Evolutionary conservation across 2,888 invertebrate species (phyloP).

Genomic region (Drosophila paranaensis): DNA sequence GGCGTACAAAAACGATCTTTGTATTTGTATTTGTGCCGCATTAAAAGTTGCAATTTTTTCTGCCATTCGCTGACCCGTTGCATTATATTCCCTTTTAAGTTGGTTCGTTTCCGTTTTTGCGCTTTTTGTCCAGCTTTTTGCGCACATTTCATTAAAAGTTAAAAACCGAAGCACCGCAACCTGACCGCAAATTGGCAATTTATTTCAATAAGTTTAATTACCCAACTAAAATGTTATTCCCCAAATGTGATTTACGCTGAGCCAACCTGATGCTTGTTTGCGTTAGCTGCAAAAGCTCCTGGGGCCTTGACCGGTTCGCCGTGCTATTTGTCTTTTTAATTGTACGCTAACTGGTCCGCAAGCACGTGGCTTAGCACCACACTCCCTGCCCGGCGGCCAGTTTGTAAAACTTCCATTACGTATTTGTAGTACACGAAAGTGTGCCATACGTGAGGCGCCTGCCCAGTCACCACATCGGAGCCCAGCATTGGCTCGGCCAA

Average conservation of each 20-base stretch:
- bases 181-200: conserved; percentile 66
- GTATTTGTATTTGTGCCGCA: conserved; percentile 40
- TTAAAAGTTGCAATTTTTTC: conserved; percentile 32
- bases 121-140: conserved; percentile 20
- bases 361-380: conserved; percentile 31
- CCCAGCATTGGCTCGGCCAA: conserved; percentile 7
- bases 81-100: conserved; percentile 14
- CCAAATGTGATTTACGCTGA: conserved; percentile 36
- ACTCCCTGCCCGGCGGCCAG: conserved; percentile 11
- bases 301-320: conserved; percentile 29
- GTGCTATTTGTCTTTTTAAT: conserved; percentile 63
- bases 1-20: conserved; percentile 46
- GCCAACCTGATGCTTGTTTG: conserved; percentile 14
- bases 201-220: conserved; percentile 77
- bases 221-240: conserved; percentile 39
- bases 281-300: conserved; percentile 5
- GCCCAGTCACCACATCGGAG: neutral
- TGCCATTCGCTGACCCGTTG: conserved; percentile 6
- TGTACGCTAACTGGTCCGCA: conserved; percentile 57
- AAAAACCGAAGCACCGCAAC: conserved; percentile 28
- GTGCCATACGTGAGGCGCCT: conserved; percentile 36
- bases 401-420: conserved; percentile 64
- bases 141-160: conserved; percentile 62
- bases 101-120: neutral
- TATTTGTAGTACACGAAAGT: conserved; percentile 75